Conservation (phyloP, 2,113 vertebrate genomes). For the Otus sunia region DNA sequence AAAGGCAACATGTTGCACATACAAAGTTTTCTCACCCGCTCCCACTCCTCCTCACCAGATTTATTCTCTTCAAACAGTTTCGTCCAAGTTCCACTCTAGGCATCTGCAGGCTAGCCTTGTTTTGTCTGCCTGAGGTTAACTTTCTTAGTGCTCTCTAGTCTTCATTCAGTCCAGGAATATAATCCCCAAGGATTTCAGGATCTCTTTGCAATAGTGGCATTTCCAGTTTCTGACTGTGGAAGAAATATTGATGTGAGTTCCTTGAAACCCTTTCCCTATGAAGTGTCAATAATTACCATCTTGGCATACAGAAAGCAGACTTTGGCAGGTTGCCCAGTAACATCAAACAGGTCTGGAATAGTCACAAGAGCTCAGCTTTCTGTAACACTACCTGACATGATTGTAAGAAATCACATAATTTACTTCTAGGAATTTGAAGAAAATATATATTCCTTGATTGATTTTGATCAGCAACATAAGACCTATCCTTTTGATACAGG, state of each 20-base stretch:
- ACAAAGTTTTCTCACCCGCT: background rate
- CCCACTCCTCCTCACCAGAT: background rate
- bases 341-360: slow-evolving; percentile 73
- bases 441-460: background rate
- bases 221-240: slow-evolving; percentile 68
- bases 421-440: slow-evolving; percentile 69
- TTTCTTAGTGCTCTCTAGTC: background rate
- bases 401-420: slow-evolving; percentile 75
- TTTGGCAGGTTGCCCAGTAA: slow-evolving; percentile 73
- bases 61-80: background rate
- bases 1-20: background rate
- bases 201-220: slow-evolving; percentile 51
- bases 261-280: slow-evolving; percentile 72
- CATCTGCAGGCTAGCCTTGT: background rate
- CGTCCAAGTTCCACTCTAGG: background rate
- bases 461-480: background rate
- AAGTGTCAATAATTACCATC: slow-evolving; percentile 76
- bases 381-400: slow-evolving; percentile 74
- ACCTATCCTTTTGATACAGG: background rate
- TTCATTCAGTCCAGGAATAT: slow-evolving; percentile 8
- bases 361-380: slow-evolving; percentile 73
- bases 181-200: slow-evolving; percentile 52
- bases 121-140: background rate
- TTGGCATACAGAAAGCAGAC: slow-evolving; percentile 67
- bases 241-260: slow-evolving; percentile 74